Evolutionary conservation across 2,113 vertebrate genomes (phyloP).

Genomic region (Oryzias celebensis): DNA sequence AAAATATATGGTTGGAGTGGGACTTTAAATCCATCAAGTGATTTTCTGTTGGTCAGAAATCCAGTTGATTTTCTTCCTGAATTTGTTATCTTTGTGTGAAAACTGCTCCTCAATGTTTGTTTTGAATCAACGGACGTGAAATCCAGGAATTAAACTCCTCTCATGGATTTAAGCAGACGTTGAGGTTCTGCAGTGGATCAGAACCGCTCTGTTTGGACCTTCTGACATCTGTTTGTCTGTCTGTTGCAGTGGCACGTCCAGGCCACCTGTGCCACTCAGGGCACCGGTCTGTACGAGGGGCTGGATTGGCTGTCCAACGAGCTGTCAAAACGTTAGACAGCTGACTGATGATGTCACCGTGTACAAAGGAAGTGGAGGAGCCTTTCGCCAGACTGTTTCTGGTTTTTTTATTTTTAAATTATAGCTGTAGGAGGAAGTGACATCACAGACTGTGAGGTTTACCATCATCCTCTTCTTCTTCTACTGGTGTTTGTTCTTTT

Average conservation of each 20-base stretch:
- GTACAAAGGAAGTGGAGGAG: constrained; percentile 24
- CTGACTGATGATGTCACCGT: constrained; percentile 36
- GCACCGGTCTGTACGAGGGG: constrained; percentile 87
- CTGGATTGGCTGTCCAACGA: constrained; percentile 89
- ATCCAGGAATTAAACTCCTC: too few species aligned
- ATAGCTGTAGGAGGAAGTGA: constrained; percentile 67
- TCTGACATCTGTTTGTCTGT: neutral
- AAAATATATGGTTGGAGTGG: too few species aligned
- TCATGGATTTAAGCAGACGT: neutral
- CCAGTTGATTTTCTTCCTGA: too few species aligned
- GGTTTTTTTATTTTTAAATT: constrained; percentile 57
- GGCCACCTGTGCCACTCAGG: constrained; percentile 88
- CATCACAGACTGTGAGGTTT: constrained; percentile 69
- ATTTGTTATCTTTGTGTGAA: too few species aligned
- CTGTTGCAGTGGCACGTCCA: constrained; percentile 83
- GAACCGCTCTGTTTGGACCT: neutral
- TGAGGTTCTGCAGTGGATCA: neutral
- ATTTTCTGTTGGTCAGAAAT: too few species aligned
- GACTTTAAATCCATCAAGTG: too few species aligned
- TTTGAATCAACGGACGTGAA: too few species aligned
- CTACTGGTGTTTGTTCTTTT: constrained; percentile 59
- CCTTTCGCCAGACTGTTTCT: constrained; percentile 40
- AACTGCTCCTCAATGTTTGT: too few species aligned
- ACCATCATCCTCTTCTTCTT: constrained; percentile 52
- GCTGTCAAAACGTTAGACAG: constrained; percentile 78